Evolutionary conservation across 37 sponge, comb jelly and placozoan genomes (phyloP).

Genomic region (Beroe ovata): DNA sequence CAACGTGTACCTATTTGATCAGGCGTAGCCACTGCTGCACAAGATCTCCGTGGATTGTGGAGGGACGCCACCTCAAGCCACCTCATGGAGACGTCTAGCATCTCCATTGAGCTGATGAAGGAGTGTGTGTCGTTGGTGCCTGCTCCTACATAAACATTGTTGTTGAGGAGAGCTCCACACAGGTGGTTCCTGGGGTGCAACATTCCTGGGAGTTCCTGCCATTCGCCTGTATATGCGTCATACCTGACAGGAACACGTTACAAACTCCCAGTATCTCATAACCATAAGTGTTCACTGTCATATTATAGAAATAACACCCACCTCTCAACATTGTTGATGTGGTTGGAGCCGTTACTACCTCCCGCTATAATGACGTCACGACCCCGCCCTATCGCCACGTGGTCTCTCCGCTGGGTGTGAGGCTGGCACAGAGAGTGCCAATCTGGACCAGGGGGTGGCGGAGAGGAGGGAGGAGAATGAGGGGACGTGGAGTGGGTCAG

Average conservation of each 20-base stretch:
- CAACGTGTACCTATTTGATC: constrained; percentile 62
- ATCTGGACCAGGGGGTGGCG: background rate
- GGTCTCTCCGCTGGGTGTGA: constrained; percentile 35
- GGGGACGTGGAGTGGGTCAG: background rate
- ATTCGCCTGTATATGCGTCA: constrained; percentile 24
- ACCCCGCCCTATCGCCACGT: constrained; percentile 51
- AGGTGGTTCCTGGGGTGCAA: constrained; percentile 62
- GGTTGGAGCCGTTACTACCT: constrained; percentile 49
- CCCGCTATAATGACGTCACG: constrained; percentile 57
- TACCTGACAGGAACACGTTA: constrained; percentile 7
- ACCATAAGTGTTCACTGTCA: too few species aligned
- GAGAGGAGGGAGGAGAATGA: background rate
- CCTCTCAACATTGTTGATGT: constrained; percentile 49
- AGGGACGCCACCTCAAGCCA: constrained; percentile 24
- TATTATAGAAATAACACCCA: background rate
- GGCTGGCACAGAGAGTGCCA: constrained; percentile 28
- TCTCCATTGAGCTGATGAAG: constrained; percentile 2
- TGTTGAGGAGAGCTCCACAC: constrained; percentile 18
- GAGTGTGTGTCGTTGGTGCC: constrained; percentile 51
- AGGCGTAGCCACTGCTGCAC: background rate
- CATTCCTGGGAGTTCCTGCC: constrained; percentile 64
- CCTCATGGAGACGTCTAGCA: constrained; percentile 3
- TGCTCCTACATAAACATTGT: constrained; percentile 5
- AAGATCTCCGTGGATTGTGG: background rate
- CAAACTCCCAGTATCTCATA: too few species aligned